Base-by-base conservation (phyloP, 2,113 vertebrate species). In the Phoxinus phoxinus region DNA sequence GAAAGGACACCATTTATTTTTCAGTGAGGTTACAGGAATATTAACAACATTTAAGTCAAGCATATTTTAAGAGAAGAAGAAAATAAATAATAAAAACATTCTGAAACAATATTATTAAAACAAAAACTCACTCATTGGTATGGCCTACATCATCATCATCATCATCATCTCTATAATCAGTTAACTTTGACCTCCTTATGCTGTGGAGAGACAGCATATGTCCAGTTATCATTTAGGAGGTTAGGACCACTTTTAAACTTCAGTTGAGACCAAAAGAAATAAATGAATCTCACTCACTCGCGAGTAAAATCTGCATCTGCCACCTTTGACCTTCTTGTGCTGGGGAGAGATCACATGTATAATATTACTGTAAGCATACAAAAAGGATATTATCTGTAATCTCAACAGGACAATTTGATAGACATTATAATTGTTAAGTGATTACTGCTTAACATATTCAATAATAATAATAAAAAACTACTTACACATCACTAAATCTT, bases 401-500 rank as follows among this genome's bases (percentile, higher is more conserved):
- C 17, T 19, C 4, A 23, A 27, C 48, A 23, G 23, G 32, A 59
- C 6, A 9, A 4, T 13, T 25, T 59, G 21, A 37, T 23, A 35
- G 13, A 76, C 15, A 25, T 77, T 56, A 19, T 61, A 4, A 63
- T 63, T 44, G 46, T 78, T 2, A 79, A 15, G 3, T 48, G 32
- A 12, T 25, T 41, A 25, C 25, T 51, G 48, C 12, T 37, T 4
- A 61, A 25, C n/a, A 61, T 46, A 13, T 59, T 41, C 6, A n/a
- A 19, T 2, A 30, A 81, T 9, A 80, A 80, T 23, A 11, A 81
- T 4, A 17, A 69, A 27, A 44, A 41, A 44, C n/a, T 78, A 93
- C 94, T 94, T 84, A 94, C 94, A 69, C 25, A 51, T 93, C 88
- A 4, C 67, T 23, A 58, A 19, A 53, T 71, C 21, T 67, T 37